Evolutionary conservation across 2,888 invertebrate species (phyloP), one percentile per base, ranked within the genome.

Genomic region (Allophyes oxyacanthae): DNA sequence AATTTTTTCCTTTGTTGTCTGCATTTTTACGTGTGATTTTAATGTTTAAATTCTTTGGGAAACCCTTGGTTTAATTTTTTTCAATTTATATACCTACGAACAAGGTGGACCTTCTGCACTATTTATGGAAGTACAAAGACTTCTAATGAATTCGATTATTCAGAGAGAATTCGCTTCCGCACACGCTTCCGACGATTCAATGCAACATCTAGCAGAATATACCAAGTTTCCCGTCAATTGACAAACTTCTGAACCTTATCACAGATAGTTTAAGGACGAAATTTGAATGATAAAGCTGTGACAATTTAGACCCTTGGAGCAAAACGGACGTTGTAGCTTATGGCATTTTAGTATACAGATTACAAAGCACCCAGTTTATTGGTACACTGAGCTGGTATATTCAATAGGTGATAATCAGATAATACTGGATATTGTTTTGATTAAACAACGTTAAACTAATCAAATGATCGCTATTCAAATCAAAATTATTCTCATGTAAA

Each of bases 91-190:
- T 0, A 7, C 6, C 14, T 0, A 0, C 70, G 64, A 30, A 30
- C 14, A 30, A 50, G 9, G 14, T 33, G 8, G 73, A 77, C 78
- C 72, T 85, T 84, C 80, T 75, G 75, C 80, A 75, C 79, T 83
- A 81, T 85, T 85, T 78, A 52, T 14, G 14, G 77, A 81, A 78
- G 76, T 72, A 88, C 87, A 89, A 88, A 89, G 86, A 85, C 82
- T 28, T 78, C 86, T 89, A 90, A 91, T 91, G 84, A 91, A 91
- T 89, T 89, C 80, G 85, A 91, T 91, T 90, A 90, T 86, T 84
- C 81, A 81, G 75, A 79, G 79, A 82, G 80, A 86, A 87, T 87
- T 82, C 82, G 73, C 81, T 83, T 83, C 82, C 84, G 79, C 65
- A 68, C 74, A 75, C 69, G 67, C 75, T 82, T 81, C 75, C 80